Percentiles rank a stretch among this genome's conserved stretches.
These are phyloP conservation scores for Hepsetus odoe DNA, from an alignment of 2,113 vertebrate species.

Conservation along the genomic window DNA sequence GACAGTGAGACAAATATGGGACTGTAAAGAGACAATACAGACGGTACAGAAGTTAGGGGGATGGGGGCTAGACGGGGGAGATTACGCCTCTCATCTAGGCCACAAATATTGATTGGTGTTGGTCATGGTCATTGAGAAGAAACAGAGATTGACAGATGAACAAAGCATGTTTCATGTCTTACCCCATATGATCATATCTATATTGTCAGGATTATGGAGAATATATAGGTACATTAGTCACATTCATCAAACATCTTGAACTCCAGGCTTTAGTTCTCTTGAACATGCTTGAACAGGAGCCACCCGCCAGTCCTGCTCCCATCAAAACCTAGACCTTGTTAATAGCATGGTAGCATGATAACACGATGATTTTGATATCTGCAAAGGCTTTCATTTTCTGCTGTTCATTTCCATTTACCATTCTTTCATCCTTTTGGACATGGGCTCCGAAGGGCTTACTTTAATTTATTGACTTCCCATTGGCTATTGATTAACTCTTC, in stretches of 20 bases:
- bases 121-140: conserved; percentile 64
- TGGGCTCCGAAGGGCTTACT: too few relatives aligned
- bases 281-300: too few relatives aligned
- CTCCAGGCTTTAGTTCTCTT: not conserved
- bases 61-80: conserved; percentile 48
- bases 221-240: conserved; percentile 14
- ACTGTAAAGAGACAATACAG: conserved; percentile 67
- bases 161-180: conserved; percentile 58
- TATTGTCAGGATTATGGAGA: conserved; percentile 58
- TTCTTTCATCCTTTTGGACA: too few relatives aligned
- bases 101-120: conserved; percentile 80
- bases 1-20: conserved; percentile 62
- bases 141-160: conserved; percentile 75
- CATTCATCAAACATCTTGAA: not conserved
- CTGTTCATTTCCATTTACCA: not conserved
- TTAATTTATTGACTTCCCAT: too few relatives aligned
- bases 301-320: not conserved
- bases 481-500: too few relatives aligned
- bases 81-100: conserved; percentile 76
- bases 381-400: not conserved
- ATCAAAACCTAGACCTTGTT: not conserved
- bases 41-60: conserved; percentile 38
- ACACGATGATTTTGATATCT: not conserved
- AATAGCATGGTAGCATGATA: not conserved
- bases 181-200: conserved; percentile 60